Evolutionary conservation across 2,113 vertebrate species (phyloP).

Genomic region (Steatornis caripensis): DNA sequence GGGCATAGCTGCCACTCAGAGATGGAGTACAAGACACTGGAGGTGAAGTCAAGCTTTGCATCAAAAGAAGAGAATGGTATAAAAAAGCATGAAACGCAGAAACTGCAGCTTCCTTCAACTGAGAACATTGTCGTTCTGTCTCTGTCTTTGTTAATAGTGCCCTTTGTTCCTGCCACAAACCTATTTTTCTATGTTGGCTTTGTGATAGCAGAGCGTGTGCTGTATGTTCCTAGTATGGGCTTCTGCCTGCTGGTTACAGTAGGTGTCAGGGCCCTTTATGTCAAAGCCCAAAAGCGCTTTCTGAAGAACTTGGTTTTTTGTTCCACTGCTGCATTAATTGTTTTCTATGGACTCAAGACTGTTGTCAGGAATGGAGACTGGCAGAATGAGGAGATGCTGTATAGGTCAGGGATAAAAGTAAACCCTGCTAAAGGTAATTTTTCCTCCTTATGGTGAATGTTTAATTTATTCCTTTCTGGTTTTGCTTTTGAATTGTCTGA

Average conservation of each 20-base stretch:
- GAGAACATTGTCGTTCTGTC: slow-evolving; percentile 91
- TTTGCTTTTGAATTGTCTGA: not conserved
- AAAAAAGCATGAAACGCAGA: slow-evolving; percentile 75
- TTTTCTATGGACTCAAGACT: slow-evolving; percentile 91
- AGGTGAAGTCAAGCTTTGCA: slow-evolving; percentile 67
- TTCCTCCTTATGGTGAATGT: not conserved
- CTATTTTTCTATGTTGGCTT: slow-evolving; percentile 99
- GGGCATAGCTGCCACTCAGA: slow-evolving; percentile 87
- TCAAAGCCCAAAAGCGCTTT: slow-evolving; percentile 82
- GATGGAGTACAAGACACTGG: slow-evolving; percentile 76
- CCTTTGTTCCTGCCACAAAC: slow-evolving; percentile 96
- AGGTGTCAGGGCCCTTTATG: slow-evolving; percentile 86
- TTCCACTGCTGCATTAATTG: slow-evolving; percentile 82
- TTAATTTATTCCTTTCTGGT: not conserved
- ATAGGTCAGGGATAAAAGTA: slow-evolving; percentile 97
- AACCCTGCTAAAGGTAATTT: slow-evolving; percentile 98
- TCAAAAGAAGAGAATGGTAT: slow-evolving; percentile 85
- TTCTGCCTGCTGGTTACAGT: slow-evolving; percentile 95
- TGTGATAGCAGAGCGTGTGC: slow-evolving; percentile 96
- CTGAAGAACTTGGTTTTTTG: slow-evolving; percentile 85
- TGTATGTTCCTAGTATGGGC: slow-evolving; percentile 99
- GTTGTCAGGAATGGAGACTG: slow-evolving; percentile 93
- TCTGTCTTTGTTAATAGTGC: slow-evolving; percentile 88
- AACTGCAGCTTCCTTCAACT: slow-evolving; percentile 85
- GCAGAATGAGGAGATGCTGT: slow-evolving; percentile 98